Evolutionary conservation across 30 jellyfish, hydroid and myxozoan genomes (phyloP).

Genomic region (Morbakka virulenta): DNA sequence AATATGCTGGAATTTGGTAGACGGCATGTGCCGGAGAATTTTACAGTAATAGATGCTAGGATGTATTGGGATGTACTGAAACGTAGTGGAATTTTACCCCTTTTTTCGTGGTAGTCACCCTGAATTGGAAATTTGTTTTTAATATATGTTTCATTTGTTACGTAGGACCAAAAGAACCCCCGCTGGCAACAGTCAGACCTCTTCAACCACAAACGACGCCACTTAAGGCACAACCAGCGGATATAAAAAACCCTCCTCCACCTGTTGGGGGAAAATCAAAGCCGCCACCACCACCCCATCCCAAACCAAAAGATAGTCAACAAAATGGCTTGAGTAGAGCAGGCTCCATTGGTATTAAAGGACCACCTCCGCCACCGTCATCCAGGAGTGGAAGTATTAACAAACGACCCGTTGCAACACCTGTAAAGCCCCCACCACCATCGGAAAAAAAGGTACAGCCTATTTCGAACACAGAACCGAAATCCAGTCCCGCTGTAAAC

Average conservation of each 20-base stretch:
- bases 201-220: constrained; percentile 1
- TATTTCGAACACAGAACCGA: constrained; percentile 2
- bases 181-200: constrained; percentile 2
- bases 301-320: background rate
- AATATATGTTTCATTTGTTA: too few relatives aligned
- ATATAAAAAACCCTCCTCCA: constrained; percentile 61
- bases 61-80: too few relatives aligned
- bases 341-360: background rate
- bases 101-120: too few relatives aligned
- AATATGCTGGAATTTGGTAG: too few relatives aligned
- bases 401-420: constrained; percentile 7
- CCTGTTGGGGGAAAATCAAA: constrained; percentile 27
- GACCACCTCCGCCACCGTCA: background rate
- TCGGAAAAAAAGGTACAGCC: constrained; percentile 10
- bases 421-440: constrained; percentile 17
- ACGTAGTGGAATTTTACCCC: too few relatives aligned
- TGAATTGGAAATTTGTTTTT: too few relatives aligned
- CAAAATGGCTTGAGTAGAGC: background rate
- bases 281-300: constrained; percentile 12
- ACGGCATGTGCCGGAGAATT: too few relatives aligned
- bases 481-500: too few relatives aligned
- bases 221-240: constrained; percentile 5
- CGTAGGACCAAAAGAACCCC: too few relatives aligned
- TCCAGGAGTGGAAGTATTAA: background rate
- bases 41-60: too few relatives aligned